Base-by-base conservation (phyloP, 2,888 invertebrate species). In the Apeira syringaria region DNA sequence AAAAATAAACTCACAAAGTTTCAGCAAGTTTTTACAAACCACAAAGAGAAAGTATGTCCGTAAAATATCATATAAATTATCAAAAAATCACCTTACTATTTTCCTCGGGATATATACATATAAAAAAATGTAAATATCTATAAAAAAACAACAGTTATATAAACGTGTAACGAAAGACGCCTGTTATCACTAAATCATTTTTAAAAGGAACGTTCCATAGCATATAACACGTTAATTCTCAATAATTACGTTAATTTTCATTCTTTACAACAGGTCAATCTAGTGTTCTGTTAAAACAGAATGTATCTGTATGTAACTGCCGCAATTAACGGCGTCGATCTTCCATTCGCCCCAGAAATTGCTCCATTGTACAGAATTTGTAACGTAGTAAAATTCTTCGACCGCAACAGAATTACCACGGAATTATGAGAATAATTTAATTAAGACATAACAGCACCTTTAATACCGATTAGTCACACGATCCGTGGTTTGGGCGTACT, bases 381-480 rank as follows among this genome's bases (percentile, higher is more conserved):
- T 81, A 79, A 78, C 77, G 80, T 80, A 62, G 76, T 82, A 79
- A 82, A 84, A 76, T 77, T 74, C 69, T 67, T 73, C 68, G 70
- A 76, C 77, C 79, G 76, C 71, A 74, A 74, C 79, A 71, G 58
- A 69, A 72, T 80, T 76, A 74, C 74, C 64, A 66, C 64, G 70
- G 73, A 78, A 80, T 83, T 80, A 81, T 75, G 73, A 70, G 74
- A 77, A 76, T 85, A 86, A 87, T 87, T 87, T 82, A 89, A 89
- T 89, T 87, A 87, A 85, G 83, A 83, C 74, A 81, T 85, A 84
- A 82, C 82, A 82, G 76, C 80, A 79, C 78, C 78, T 82, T 80
- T 84, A 83, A 86, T 80, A 68, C 77, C 85, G 87, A 88, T 89
- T 88, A 87, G 88, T 85, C 86, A 86, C 84, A 86, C 86, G 70